Evolutionary conservation across 92 coral and sea anemone species (phyloP).

Genomic region (Blastomussa wellsi): DNA sequence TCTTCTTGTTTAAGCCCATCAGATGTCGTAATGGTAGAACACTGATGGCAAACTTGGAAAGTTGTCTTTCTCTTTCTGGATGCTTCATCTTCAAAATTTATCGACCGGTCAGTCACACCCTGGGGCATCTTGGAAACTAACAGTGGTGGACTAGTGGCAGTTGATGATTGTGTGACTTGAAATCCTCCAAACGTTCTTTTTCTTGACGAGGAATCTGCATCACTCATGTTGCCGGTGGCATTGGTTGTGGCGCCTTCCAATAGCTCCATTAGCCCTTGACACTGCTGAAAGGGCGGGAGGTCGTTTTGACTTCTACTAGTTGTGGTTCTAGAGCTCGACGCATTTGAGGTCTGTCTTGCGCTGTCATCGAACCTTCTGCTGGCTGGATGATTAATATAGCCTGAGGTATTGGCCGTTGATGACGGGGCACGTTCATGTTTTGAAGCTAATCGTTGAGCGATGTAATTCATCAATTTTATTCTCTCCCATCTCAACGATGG

Average conservation of each 20-base stretch:
- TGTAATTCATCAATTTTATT: neutral
- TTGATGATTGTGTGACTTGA: neutral
- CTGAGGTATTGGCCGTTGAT: neutral
- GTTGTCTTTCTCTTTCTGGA: neutral
- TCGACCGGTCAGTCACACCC: neutral
- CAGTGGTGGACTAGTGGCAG: neutral
- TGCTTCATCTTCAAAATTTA: neutral
- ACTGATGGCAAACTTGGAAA: neutral
- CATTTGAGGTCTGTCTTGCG: neutral
- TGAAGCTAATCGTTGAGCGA: conserved; percentile 1
- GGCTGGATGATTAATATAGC: neutral
- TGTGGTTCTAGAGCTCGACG: no score
- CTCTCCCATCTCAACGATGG: neutral
- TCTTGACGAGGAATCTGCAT: neutral
- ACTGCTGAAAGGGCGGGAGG: neutral
- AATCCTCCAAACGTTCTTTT: neutral
- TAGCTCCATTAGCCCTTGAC: neutral
- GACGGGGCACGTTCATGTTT: neutral
- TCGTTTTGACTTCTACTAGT: neutral
- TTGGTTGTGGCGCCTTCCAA: neutral
- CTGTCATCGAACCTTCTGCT: neutral
- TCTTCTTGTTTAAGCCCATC: neutral
- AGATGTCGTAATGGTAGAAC: neutral
- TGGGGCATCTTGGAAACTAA: neutral
- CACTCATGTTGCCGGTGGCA: neutral